phyloP scores from a whole-genome alignment of 2,797 vertebrate species.

The Acropternis orthonyx region DNA sequence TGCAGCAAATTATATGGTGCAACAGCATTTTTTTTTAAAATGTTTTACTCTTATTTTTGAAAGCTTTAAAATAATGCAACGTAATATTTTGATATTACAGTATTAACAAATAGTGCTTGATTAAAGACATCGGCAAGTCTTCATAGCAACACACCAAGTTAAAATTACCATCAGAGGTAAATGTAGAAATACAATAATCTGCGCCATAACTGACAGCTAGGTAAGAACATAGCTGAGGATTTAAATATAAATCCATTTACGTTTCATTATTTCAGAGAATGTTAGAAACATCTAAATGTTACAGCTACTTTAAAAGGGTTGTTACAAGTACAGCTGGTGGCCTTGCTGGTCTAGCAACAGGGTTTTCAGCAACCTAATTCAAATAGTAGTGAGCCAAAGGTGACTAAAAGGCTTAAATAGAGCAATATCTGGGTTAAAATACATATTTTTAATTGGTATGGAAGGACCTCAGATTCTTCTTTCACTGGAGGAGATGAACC shows the following conservation, averaged over 20 bases:
- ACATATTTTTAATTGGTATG: background rate
- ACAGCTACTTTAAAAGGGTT: constrained; percentile 68
- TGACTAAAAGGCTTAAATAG: constrained; percentile 64
- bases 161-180: constrained; percentile 72
- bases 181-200: constrained; percentile 70
- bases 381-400: constrained; percentile 59
- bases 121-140: constrained; percentile 72
- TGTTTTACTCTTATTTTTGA: constrained; percentile 69
- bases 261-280: constrained; percentile 73
- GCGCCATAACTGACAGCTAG: constrained; percentile 68
- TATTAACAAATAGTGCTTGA: constrained; percentile 75
- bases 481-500: constrained; percentile 20
- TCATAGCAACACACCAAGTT: constrained; percentile 71
- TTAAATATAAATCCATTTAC: constrained; percentile 73
- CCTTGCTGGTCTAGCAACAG: constrained; percentile 56
- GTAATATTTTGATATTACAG: constrained; percentile 72
- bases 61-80: constrained; percentile 73
- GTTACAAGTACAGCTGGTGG: constrained; percentile 65
- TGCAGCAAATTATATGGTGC: constrained; percentile 65
- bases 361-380: constrained; percentile 54
- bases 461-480: constrained; percentile 55
- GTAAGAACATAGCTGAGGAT: constrained; percentile 72
- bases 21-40: constrained; percentile 54
- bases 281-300: constrained; percentile 69
- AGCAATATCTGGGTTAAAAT: constrained; percentile 42